Base-by-base conservation (phyloP, 23 tunicate genomes). In the Halocynthia aurantium region DNA sequence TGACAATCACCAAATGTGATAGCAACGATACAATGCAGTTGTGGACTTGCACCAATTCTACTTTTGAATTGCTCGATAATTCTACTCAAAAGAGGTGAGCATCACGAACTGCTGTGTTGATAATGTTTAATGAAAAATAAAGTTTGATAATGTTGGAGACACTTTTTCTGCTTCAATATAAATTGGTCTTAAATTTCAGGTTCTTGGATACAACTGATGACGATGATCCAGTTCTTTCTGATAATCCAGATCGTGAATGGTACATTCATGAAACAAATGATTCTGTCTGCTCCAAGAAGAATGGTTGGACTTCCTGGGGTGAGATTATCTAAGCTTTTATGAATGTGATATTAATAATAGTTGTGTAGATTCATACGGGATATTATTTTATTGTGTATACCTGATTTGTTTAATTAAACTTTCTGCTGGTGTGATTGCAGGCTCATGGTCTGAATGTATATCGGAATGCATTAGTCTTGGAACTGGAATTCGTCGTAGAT, bases 381-480 rank as follows among this genome's bases (percentile, higher is more conserved):
- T 31, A 31, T 31, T 31, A 31, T 31, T 31, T 31, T 31, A 31
- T 1, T 31, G 44, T 31, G 44, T 31, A 31, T 31, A 31, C 44
- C 44, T 31, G 44, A 0, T 31, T 31, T 31, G 44, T 31, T 31
- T 31, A 31, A 31, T 58, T 58, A 58, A 58, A 58, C 63, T 15
- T 58, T 13, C 17, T 58, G 15, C 15, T 13, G 10, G 5, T 22
- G 10, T 57, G 11, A 13, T 73, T 84, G 22, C 56, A 85, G 90
- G 80, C 19, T n/a, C 8, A 21, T 86, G 92, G 92, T 86, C 92
- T 13, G 82, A 69, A 22, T 86, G 92, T 69, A 73, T 84, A 19
- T 31, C 73, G 15, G 50, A 69, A 19, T 86, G 92, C 70, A 52
- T 61, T 13, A 61, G 65, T 5, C 64, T 81, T 11, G 92, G 92